Conservation (phyloP, 35 echinoderm and acorn worm species). For the Stichopus chloronotus region DNA sequence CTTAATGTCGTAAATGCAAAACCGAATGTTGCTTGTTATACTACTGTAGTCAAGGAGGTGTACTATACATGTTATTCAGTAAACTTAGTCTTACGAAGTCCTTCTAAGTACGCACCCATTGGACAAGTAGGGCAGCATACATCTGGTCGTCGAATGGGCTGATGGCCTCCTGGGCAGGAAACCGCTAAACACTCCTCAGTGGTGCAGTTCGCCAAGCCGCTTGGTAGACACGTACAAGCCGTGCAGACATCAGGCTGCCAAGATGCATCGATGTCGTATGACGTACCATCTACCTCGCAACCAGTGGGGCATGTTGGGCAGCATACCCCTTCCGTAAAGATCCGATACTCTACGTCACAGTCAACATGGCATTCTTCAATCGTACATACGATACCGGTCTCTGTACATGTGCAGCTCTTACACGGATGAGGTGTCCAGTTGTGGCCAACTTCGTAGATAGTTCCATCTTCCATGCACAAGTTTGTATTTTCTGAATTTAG, state of each 20-base stretch:
- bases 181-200: not conserved
- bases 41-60: too few species aligned
- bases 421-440: constrained; percentile 16
- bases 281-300: not conserved
- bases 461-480: constrained; percentile 21
- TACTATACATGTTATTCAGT: too few species aligned
- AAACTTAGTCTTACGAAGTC: too few species aligned
- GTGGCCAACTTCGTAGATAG: constrained; percentile 3
- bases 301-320: constrained; percentile 22
- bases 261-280: constrained; percentile 27
- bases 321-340: not conserved
- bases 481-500: constrained; percentile 4
- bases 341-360: constrained; percentile 1
- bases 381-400: not conserved
- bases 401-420: not conserved
- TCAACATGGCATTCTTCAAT: not conserved
- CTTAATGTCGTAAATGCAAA: too few species aligned
- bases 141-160: not conserved
- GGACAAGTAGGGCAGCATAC: constrained; percentile 18
- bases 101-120: not conserved
- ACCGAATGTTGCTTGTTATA: too few species aligned
- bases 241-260: constrained; percentile 24
- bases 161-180: not conserved
- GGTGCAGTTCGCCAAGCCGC: not conserved
- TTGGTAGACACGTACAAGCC: not conserved